These are phyloP conservation scores for Dendronephthya gigantea DNA, from an alignment of 64 coral and sea anemone species.

Conservation along the genomic window DNA sequence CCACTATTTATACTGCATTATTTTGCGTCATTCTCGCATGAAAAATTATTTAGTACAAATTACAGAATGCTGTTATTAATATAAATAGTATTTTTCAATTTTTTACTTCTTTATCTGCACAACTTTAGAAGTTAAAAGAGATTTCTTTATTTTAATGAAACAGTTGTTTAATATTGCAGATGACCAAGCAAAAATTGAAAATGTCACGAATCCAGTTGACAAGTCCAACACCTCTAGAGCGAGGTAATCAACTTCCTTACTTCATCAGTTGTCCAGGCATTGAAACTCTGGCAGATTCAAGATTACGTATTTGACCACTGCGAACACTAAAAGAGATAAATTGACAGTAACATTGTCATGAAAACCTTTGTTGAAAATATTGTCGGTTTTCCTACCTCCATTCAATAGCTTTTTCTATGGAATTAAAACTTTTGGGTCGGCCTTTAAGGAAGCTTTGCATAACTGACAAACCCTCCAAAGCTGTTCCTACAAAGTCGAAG, in stretches of 20 bases:
- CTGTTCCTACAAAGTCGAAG: slow-evolving; percentile 54
- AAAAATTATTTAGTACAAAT: no score
- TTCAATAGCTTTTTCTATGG: slow-evolving; percentile 85
- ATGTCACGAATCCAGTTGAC: no score
- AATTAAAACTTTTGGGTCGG: slow-evolving; percentile 67
- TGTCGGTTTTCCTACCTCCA: slow-evolving; percentile 58
- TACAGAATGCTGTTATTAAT: neutral
- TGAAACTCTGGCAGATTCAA: slow-evolving; percentile 84
- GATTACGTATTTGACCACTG: slow-evolving; percentile 87
- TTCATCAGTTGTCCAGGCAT: slow-evolving; percentile 63
- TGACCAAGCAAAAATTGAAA: no score
- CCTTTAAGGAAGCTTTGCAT: slow-evolving; percentile 88
- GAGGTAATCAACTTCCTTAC: slow-evolving; percentile 20
- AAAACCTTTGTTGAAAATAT: neutral
- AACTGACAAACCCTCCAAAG: slow-evolving; percentile 74
- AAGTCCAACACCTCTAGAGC: no score
- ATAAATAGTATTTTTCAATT: no score
- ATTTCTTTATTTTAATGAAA: no score
- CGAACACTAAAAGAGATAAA: slow-evolving; percentile 40
- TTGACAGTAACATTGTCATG: neutral
- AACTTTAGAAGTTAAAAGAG: no score
- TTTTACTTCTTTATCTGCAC: no score
- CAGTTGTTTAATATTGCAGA: no score
- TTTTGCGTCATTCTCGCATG: no score
- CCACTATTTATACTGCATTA: no score